Base-by-base conservation (phyloP, 2,113 vertebrate genomes). In the Macroglossus sobrinus region DNA sequence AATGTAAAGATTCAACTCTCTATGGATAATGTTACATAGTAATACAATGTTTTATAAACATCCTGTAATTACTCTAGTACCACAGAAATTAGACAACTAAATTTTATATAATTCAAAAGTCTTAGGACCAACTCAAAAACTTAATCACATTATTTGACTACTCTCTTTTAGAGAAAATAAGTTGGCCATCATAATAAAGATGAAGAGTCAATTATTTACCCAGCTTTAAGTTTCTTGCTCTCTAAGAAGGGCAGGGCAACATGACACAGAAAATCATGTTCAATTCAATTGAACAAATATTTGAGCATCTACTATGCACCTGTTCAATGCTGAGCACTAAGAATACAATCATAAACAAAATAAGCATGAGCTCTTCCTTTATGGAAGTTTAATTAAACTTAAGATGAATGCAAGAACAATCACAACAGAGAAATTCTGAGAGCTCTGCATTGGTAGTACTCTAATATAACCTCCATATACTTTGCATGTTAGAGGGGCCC, bases 1-100 rank as follows among this genome's bases (percentile, higher is more conserved):
- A 88, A 97, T 96, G 11, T 69, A 97, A 97, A 96, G 91, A 92
- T 72, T 95, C 59, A 93, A 95, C 79, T 97, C 95, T 97, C 94
- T 84, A 87, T 94, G 80, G 82, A 79, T 91, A 85, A 81, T 63
- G 40, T 91, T 91, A 94, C 64, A 97, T 89, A 38, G 81, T 84
- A 89, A 96, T 92, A 93, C 50, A 95, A 91, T 93, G 59, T 80
- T 89, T 97, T 93, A 93, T 75, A 92, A 97, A 92, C 80, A 93
- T 68, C 9, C 2, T 94, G 47, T 64, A 96, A 94, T 96, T 97
- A 97, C 21, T 96, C 43, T 47, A 89, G 59, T 61, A 89, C 35
- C 45, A 95, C 30, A 95, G 45, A 97, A 97, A 96, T 47, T 91
- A 38, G 53, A 85, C 66, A 96, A 80, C 71, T 97, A 95, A 98